phyloP scores from a whole-genome alignment of 1,140 invertebrate genomes.

The Drosophila leontia region DNA sequence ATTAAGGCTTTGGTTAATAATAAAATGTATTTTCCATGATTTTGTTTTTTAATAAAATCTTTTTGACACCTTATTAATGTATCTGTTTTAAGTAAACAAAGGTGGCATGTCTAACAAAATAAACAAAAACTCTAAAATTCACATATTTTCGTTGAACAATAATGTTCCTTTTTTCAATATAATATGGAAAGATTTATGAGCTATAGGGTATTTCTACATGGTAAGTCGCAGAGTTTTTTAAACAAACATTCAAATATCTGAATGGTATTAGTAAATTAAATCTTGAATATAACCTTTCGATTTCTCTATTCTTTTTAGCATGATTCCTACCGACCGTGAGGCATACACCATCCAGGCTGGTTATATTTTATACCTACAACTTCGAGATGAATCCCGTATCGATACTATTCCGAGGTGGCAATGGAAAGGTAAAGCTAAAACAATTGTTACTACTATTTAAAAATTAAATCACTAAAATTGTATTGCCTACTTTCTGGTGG shows the following conservation, averaged over 20 bases:
- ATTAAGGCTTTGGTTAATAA: background rate
- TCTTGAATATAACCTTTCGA: too few relatives aligned
- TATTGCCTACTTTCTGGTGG: background rate
- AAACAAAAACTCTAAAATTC: background rate
- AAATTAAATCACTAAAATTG: background rate
- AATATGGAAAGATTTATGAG: constrained; percentile 6
- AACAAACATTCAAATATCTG: background rate
- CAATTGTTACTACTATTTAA: background rate
- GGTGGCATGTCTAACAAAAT: constrained; percentile 1
- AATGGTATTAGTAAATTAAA: background rate
- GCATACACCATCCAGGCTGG: background rate
- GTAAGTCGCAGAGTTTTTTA: constrained; percentile 8
- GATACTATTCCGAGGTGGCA: background rate
- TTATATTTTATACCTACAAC: background rate
- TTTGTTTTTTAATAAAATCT: background rate
- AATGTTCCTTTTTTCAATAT: background rate
- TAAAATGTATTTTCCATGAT: background rate
- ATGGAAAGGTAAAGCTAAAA: constrained; percentile 8
- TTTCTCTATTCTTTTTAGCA: background rate
- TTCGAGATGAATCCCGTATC: constrained; percentile 12
- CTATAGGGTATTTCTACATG: background rate
- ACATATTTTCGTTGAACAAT: background rate
- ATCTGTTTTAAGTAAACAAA: background rate
- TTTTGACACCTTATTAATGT: too few relatives aligned
- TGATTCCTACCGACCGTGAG: background rate